These are phyloP conservation scores for Bagarius yarrelli DNA, from an alignment of 2,113 vertebrate species.

Conservation along the genomic window DNA sequence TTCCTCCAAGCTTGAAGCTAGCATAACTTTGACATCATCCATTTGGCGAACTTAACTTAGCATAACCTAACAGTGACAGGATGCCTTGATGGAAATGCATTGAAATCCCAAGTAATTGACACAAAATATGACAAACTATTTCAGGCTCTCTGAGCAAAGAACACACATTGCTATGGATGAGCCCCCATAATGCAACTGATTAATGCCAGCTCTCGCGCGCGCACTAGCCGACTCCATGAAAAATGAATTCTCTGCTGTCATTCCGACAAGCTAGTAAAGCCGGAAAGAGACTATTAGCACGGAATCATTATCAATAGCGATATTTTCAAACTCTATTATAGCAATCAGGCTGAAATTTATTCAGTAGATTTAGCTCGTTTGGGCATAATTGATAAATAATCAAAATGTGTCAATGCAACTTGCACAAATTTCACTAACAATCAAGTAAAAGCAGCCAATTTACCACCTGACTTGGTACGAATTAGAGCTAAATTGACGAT, in stretches of 20 bases:
- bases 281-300: slow-evolving; percentile 98
- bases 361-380: slow-evolving; percentile 99
- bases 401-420: slow-evolving; percentile 99
- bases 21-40: slow-evolving; percentile 33
- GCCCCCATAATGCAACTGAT: slow-evolving; percentile 98
- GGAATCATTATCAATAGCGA: slow-evolving; percentile 99
- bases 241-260: slow-evolving; percentile 99
- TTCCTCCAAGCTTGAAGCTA: slow-evolving; percentile 24
- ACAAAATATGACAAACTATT: slow-evolving; percentile 99
- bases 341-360: slow-evolving; percentile 99
- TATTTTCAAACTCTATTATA: slow-evolving; percentile 99
- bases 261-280: slow-evolving; percentile 94
- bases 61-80: slow-evolving; percentile 99
- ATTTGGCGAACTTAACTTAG: slow-evolving; percentile 89
- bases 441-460: slow-evolving; percentile 99
- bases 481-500: slow-evolving; percentile 99
- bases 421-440: slow-evolving; percentile 99
- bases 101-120: slow-evolving; percentile 98
- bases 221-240: slow-evolving; percentile 97
- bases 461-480: slow-evolving; percentile 99
- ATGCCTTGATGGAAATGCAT: slow-evolving; percentile 98
- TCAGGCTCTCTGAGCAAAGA: slow-evolving; percentile 98
- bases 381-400: slow-evolving; percentile 99
- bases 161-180: slow-evolving; percentile 92
- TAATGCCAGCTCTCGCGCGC: slow-evolving; percentile 98